phyloP scores from a whole-genome alignment of 2,888 invertebrate genomes.

The Lepidocyrtoides sp. region DNA sequence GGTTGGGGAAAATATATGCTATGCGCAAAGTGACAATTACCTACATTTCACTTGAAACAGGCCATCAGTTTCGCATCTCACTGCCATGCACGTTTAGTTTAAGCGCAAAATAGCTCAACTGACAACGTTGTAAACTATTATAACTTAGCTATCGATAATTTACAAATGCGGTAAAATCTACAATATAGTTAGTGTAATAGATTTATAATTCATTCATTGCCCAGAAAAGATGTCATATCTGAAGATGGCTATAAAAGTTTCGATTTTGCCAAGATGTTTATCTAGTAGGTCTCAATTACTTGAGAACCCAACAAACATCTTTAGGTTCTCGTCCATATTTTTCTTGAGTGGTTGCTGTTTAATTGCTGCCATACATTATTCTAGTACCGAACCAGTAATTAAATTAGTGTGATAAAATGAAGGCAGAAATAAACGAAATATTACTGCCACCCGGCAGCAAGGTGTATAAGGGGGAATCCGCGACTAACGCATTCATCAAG shows the following conservation, averaged over 20 bases:
- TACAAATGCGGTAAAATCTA: too few relatives aligned
- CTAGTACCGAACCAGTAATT: neutral
- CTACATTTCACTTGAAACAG: too few relatives aligned
- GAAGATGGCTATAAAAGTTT: constrained; percentile 59
- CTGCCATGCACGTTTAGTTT: too few relatives aligned
- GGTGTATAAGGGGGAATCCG: constrained; percentile 62
- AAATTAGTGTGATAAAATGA: constrained; percentile 46
- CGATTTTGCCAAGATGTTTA: neutral
- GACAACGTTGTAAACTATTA: too few relatives aligned
- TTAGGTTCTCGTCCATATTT: neutral
- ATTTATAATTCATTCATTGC: too few relatives aligned
- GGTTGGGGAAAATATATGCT: too few relatives aligned
- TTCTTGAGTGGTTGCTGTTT: neutral
- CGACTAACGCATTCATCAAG: constrained; percentile 56
- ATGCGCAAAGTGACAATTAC: too few relatives aligned
- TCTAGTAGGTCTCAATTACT: constrained; percentile 58
- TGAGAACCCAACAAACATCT: constrained; percentile 5
- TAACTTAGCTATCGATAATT: too few relatives aligned
- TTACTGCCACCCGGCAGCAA: constrained; percentile 73
- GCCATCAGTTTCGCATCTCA: too few relatives aligned
- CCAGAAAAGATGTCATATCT: neutral
- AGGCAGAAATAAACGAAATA: constrained; percentile 68
- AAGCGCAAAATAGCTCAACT: too few relatives aligned
- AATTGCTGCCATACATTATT: neutral
- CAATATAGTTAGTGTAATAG: too few relatives aligned